These are phyloP conservation scores for Melanaphis sacchari DNA, from an alignment of 1,140 invertebrate species.

Conservation along the genomic window DNA sequence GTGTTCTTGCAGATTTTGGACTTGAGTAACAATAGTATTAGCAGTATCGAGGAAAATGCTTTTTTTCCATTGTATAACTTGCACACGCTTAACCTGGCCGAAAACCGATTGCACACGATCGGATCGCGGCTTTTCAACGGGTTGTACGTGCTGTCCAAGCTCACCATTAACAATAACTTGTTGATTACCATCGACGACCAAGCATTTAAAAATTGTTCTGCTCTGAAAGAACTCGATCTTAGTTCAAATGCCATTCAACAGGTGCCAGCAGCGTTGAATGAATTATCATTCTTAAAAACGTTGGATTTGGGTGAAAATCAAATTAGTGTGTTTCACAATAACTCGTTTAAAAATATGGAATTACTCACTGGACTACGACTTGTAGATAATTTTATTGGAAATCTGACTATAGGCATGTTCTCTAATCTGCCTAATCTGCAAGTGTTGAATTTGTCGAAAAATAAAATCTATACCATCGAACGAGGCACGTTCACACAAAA, in stretches of 20 bases:
- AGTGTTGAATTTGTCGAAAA: conserved; percentile 85
- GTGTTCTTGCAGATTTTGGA: conserved; percentile 87
- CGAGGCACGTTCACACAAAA: conserved; percentile 82
- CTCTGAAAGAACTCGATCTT: conserved; percentile 87
- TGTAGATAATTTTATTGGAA: conserved; percentile 86
- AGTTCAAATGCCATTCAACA: conserved; percentile 82
- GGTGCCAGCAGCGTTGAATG: conserved; percentile 82
- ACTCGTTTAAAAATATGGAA: conserved; percentile 82
- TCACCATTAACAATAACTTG: conserved; percentile 84
- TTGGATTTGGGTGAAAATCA: conserved; percentile 88
- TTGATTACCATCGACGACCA: conserved; percentile 80
- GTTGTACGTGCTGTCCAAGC: conserved; percentile 80
- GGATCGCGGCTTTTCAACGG: conserved; percentile 85
- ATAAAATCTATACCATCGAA: conserved; percentile 85
- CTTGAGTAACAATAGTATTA: conserved; percentile 85
- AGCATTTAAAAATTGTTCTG: conserved; percentile 89
- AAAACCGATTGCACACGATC: conserved; percentile 82
- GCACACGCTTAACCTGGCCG: conserved; percentile 83
- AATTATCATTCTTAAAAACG: conserved; percentile 82
- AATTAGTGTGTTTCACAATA: conserved; percentile 79
- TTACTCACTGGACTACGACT: conserved; percentile 83
- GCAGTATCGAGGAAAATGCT: conserved; percentile 84
- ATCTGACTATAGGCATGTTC: conserved; percentile 84
- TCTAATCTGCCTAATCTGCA: conserved; percentile 82
- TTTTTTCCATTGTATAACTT: conserved; percentile 86